Evolutionary conservation across 2,797 vertebrate genomes (phyloP), one percentile per base, ranked within the genome.

Genomic region (Valencia hispanica): DNA sequence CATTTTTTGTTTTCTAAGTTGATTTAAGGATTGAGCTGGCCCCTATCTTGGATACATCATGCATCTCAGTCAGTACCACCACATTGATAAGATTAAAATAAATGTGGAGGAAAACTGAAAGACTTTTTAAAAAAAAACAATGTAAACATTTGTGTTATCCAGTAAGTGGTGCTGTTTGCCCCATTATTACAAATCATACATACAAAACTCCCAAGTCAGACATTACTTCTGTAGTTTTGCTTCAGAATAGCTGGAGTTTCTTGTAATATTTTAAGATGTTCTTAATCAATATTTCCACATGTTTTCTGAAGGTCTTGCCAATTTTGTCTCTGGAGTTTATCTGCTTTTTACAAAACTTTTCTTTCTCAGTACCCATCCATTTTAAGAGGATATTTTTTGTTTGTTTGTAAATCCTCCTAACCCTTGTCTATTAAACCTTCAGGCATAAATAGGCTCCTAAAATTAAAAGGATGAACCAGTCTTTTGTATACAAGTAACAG

Each of bases 101-200:
- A 69, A 14, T 27, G 4, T 51, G 22, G 50, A 50, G 39, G 15
- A 39, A 50, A 41, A 27, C 2, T 51, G 32, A 1, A 27, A 41
- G 14, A 53, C 27, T 30, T 14, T 4, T 4, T n/a, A 41, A n/a
- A 20, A 43, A 55, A 25, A 57, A 20, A 20, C 48, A 55, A 5
- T 32, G 34, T 14, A 70, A 75, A 1, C 8, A 36, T 71, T 48
- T 77, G 3, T 41, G 68, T 57, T 27, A 2, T 68, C 84, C 93
- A 90, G 73, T 77, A 91, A 92, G 83, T 88, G 91, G 90, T 70
- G 86, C 78, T 75, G 34, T 89, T 80, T 82, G 41, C n/a, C 68
- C 59, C n/a, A 6, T 1, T 12, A 53, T 57, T 18, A 51, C 0
- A 14, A 51, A 43, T 68, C 18, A 12, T 43, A 27, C 22, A 65